These are phyloP conservation scores for Sympetrum striolatum DNA, from an alignment of 2,888 invertebrate species.

Conservation along the genomic window DNA sequence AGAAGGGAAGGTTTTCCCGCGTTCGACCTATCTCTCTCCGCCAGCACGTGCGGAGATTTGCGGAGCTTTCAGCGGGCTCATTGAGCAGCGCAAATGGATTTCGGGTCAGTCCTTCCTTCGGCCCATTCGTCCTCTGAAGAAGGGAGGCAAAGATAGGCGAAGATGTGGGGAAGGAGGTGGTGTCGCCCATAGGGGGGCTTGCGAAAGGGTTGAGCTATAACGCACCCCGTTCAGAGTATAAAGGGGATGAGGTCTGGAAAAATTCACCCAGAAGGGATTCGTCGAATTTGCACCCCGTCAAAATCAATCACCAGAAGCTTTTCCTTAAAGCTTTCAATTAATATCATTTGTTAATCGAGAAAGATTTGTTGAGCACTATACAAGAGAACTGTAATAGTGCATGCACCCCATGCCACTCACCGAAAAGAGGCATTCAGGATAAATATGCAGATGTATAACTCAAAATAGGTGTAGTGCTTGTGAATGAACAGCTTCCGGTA, in stretches of 20 bases:
- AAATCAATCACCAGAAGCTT: too few species aligned
- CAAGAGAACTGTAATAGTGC: too few species aligned
- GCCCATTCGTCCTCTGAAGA: conserved; percentile 26
- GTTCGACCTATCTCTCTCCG: background rate
- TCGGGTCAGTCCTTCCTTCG: conserved; percentile 31
- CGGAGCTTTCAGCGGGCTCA: conserved; percentile 40
- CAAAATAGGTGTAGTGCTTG: too few species aligned
- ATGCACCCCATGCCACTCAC: too few species aligned
- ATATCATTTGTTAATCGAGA: too few species aligned
- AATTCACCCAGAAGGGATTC: too few species aligned
- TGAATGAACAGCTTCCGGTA: too few species aligned
- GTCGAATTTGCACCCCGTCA: too few species aligned
- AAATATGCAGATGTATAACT: too few species aligned
- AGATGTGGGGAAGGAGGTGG: background rate
- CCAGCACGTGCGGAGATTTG: conserved; percentile 38
- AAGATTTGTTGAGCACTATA: too few species aligned
- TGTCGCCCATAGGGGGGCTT: background rate
- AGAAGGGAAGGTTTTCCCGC: background rate
- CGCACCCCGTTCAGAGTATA: background rate
- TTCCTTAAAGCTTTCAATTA: too few species aligned
- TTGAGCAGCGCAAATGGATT: conserved; percentile 38
- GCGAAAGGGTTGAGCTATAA: background rate
- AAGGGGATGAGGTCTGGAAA: background rate
- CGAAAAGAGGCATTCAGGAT: too few species aligned
- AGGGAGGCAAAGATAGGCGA: background rate